These are phyloP conservation scores for Sebastes trivittatus DNA, from an alignment of 2,797 vertebrate species.

Conservation along the genomic window DNA sequence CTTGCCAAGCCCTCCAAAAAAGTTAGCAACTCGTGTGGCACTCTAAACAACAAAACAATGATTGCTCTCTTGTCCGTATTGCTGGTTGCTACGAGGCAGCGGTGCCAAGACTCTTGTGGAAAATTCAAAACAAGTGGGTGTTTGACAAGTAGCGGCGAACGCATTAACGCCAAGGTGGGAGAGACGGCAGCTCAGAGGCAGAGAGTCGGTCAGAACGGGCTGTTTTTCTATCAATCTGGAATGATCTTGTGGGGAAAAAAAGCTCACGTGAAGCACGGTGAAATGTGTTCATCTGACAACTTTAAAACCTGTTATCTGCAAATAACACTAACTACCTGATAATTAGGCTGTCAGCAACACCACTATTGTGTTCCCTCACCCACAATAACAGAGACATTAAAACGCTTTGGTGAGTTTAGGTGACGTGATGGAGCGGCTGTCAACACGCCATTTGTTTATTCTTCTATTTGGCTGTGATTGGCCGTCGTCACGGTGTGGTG, in stretches of 20 bases:
- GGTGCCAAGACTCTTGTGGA: constrained; percentile 74
- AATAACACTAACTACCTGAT: constrained; percentile 55
- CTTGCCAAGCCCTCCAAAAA: constrained; percentile 76
- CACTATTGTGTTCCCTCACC: constrained; percentile 22
- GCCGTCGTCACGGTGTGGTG: constrained; percentile 6
- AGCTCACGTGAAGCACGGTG: neutral
- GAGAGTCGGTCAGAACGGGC: constrained; percentile 56
- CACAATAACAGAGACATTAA: constrained; percentile 45
- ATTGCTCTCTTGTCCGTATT: constrained; percentile 71
- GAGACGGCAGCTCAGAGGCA: constrained; percentile 54
- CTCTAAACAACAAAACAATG: constrained; percentile 74
- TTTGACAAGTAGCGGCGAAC: constrained; percentile 77
- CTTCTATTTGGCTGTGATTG: constrained; percentile 32
- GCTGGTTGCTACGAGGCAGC: constrained; percentile 47
- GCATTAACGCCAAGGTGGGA: constrained; percentile 77
- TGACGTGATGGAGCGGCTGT: constrained; percentile 66
- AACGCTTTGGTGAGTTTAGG: constrained; percentile 53
- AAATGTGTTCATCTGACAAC: constrained; percentile 38
- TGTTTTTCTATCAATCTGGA: constrained; percentile 12
- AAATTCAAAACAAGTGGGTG: constrained; percentile 80
- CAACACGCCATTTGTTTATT: constrained; percentile 50
- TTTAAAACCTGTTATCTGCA: constrained; percentile 47
- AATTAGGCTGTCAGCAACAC: constrained; percentile 57
- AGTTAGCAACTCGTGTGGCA: constrained; percentile 66
- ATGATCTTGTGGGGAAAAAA: neutral